Conservation (phyloP, 2,888 invertebrate species). For the Dolichomitus sp. region DNA sequence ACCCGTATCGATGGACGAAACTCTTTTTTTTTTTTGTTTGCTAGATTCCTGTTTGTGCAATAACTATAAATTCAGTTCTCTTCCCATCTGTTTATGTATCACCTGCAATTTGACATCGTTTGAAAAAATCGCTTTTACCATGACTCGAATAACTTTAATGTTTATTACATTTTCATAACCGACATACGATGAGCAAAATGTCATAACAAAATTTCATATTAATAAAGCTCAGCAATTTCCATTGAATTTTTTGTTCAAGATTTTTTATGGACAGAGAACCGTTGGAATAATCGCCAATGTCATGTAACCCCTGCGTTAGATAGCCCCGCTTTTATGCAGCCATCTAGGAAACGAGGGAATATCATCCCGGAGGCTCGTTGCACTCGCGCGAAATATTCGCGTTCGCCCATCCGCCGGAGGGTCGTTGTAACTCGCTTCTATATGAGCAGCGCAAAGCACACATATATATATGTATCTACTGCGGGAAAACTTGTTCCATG, state of each 20-base stretch:
- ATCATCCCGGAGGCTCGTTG: background rate
- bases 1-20: too few species aligned
- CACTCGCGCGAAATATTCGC: conserved; percentile 35
- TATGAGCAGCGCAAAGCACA: background rate
- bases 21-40: too few species aligned
- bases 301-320: background rate
- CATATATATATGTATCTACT: background rate
- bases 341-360: conserved; percentile 4
- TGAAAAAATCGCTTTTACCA: background rate
- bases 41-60: too few species aligned
- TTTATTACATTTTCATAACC: background rate
- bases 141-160: background rate
- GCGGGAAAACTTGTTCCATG: conserved; percentile 42
- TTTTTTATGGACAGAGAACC: background rate
- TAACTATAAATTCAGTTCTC: too few species aligned
- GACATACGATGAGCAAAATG: background rate
- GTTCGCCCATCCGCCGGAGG: conserved; percentile 1
- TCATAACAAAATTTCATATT: background rate
- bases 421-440: conserved; percentile 44
- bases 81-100: too few species aligned
- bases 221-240: background rate
- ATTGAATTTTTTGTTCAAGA: background rate
- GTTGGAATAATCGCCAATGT: background rate
- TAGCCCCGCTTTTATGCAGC: background rate
- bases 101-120: too few species aligned